Evolutionary conservation across 2,888 invertebrate species (phyloP), one percentile per base, ranked within the genome.

Genomic region (Cancer borealis): DNA sequence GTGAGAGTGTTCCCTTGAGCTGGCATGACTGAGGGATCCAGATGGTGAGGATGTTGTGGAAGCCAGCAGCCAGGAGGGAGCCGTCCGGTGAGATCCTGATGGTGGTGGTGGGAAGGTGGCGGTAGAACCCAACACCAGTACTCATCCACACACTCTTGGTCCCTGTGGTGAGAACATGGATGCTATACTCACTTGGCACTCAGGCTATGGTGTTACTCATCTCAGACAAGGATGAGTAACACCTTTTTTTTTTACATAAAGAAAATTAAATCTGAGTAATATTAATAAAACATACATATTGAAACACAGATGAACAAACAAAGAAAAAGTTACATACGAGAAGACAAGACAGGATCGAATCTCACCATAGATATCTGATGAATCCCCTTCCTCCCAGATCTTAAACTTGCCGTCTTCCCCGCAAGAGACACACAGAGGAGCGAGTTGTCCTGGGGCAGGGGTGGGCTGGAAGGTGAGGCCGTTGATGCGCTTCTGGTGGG

Each of bases 21-120:
- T 97, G 97, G 94, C 97, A 97, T 0, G 97, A 97, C 89, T 97
- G 97, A 12, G 93, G 91, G 0, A 54, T 97, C 97, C 98, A 98
- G 46, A 98, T 96, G 0, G 98, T 98, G 89, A 98, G 96, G 12
- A 97, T 97, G 45, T 97, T 97, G 49, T 97, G 97, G 96, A 98
- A 98, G 14, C 97, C 97, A 21, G 98, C 97, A 6, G 97, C 98
- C 87, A 98, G 96, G 46, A 98, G 96, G 0, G 98, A 98, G n/a
- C 98, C 98, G 96, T 98, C 98, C 94, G 97, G 97, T 0, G 98
- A 98, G 96, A 98, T 98, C 88, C 97, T 97, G 3, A 97, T 97
- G 84, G 97, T 97, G 39, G 97, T 97, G 45, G 97, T 97, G 0
- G 97, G 96, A 30, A 97, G 96, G 95, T 97, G 97, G 92, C 97